phyloP scores from a whole-genome alignment of 2,888 invertebrate species.

The Drosophila macrothrix region DNA sequence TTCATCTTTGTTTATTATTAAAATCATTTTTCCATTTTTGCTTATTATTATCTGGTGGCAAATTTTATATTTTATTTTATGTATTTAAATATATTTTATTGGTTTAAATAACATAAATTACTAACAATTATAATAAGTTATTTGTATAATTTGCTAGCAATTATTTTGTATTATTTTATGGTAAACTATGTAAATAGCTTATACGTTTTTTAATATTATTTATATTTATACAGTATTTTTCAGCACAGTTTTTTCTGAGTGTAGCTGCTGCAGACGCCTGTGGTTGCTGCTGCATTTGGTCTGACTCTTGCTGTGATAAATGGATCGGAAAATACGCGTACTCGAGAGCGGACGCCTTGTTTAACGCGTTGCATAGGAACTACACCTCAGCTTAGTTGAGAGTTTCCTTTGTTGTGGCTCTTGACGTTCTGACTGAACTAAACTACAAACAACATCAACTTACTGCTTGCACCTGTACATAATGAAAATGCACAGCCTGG shows the following conservation, averaged over 20 bases:
- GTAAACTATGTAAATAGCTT: background rate
- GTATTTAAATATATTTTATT: background rate
- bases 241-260: background rate
- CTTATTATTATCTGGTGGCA: fast-evolving
- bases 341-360: slow-evolving; percentile 66
- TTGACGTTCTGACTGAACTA: background rate
- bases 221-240: background rate
- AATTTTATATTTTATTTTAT: background rate
- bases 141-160: background rate
- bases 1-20: background rate
- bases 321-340: slow-evolving; percentile 78
- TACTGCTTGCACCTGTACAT: slow-evolving; percentile 4
- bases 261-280: background rate
- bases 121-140: background rate
- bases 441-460: background rate
- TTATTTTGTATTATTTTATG: background rate
- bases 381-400: slow-evolving; percentile 11
- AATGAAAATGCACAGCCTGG: background rate
- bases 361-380: slow-evolving; percentile 46
- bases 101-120: too few relatives aligned
- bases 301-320: slow-evolving; percentile 67
- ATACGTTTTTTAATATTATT: background rate
- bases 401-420: slow-evolving; percentile 13
- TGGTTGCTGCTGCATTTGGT: slow-evolving; percentile 5
- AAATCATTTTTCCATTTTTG: background rate